Percentiles rank a stretch among this genome's conserved stretches.
These are phyloP conservation scores for Drosophila meridiana DNA, from an alignment of 2,888 invertebrate genomes.

Conservation along the genomic window DNA sequence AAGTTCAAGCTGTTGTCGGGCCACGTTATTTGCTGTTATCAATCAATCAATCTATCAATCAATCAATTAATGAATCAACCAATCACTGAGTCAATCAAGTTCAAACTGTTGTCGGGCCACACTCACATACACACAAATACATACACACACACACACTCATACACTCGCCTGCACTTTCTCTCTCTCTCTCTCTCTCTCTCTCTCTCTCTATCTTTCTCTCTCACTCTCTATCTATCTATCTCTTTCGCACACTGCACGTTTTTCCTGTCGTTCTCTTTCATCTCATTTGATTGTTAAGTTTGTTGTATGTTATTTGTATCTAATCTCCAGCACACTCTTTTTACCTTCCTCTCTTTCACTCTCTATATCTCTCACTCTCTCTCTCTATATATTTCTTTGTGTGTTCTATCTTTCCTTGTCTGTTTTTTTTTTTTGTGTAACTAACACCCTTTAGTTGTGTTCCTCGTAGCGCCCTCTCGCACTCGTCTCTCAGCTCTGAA, in stretches of 20 bases:
- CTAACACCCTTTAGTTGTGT: slow-evolving; percentile 41
- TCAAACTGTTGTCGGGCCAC: slow-evolving; percentile 44
- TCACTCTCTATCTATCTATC: slow-evolving; percentile 16
- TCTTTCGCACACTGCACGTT: slow-evolving; percentile 48
- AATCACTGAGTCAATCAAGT: slow-evolving; percentile 29
- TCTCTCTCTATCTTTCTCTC: slow-evolving; percentile 18
- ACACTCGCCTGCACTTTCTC: slow-evolving; percentile 20
- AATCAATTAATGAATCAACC: too few species aligned
- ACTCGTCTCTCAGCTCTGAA: slow-evolving; percentile 1
- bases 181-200: slow-evolving; percentile 24
- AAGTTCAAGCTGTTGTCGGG: slow-evolving; percentile 29
- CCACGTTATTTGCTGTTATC: slow-evolving; percentile 12
- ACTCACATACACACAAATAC: slow-evolving; percentile 30
- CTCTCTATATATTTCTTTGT: slow-evolving; percentile 14
- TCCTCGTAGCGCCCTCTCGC: slow-evolving; percentile 12
- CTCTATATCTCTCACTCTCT: background rate
- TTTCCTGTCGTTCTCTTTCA: slow-evolving; percentile 8
- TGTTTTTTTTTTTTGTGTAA: slow-evolving; percentile 16
- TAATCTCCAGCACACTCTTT: slow-evolving; percentile 25
- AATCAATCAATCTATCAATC: slow-evolving; percentile 28
- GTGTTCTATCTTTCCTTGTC: slow-evolving; percentile 22
- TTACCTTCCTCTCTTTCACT: slow-evolving; percentile 14
- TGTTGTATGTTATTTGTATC: slow-evolving; percentile 34
- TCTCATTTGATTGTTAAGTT: slow-evolving; percentile 34
- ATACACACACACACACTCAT: slow-evolving; percentile 25